Evolutionary conservation across 1,140 invertebrate species (phyloP), one percentile per base, ranked within the genome.

Genomic region (Orchestia grillus): DNA sequence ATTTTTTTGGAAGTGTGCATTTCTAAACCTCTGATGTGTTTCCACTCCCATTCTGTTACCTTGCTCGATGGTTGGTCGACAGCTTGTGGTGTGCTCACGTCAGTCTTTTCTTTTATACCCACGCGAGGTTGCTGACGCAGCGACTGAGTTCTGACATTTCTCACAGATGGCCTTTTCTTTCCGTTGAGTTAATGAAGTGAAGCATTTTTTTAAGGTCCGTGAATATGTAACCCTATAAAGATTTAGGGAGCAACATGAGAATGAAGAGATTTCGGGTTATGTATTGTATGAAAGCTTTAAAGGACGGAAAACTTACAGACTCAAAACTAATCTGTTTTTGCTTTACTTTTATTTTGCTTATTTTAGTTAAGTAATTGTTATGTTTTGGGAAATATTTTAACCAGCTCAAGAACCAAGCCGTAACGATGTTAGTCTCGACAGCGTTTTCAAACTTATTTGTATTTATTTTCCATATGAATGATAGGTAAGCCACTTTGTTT

Each of bases 61-160:
- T 91, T 91, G 44, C 44, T 91, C 19, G 88, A 42, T 91, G 19
- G 88, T 91, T 91, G 88, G 88, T 91, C 41, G 88, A 43, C 88
- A 91, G 88, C 88, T 91, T 91, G 88, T 91, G 88, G 16, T 3
- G 88, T 42, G 41, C 28, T 91, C 88, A 19, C 88, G 4, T 42
- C 88, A 91, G 41, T 23, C 88, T 91, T 41, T 42, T 91, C 41
- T 91, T 91, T 91, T 91, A 91, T 91, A 91, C 41, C 4, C 19
- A 77, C 15, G 1, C 28, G 28, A 77, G 28, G 11, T 77, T 77
- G 62, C 62, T 77, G 62, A 77, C 62, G 15, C 11, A 77, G 62
- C 62, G 62, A 23, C 28, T 3, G 62, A 77, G 62, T 77, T 77
- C 62, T 77, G 62, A 77, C 28, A 28, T 77, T 77, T 28, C 62